These are phyloP conservation scores for Jacana jacana DNA, from an alignment of 2,113 vertebrate species.

Conservation along the genomic window DNA sequence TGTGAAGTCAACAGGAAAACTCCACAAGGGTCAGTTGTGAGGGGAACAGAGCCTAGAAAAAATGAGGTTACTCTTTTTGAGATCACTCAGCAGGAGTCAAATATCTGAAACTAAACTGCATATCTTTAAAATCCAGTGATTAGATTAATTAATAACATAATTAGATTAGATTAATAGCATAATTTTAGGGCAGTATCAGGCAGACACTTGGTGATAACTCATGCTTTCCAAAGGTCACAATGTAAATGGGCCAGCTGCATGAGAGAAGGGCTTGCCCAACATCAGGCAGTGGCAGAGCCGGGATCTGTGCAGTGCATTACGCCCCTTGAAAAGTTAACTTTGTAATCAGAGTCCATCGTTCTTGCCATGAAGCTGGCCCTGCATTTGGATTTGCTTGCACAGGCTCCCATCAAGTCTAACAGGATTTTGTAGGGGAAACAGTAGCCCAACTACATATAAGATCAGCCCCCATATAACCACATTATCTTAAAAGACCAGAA, in stretches of 20 bases:
- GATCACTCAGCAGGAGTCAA: background rate
- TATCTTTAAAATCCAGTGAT: background rate
- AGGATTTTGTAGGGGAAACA: background rate
- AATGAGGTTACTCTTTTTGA: background rate
- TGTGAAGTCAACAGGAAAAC: background rate
- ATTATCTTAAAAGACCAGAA: constrained; percentile 56
- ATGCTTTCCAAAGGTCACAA: background rate
- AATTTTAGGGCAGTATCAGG: background rate
- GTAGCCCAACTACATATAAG: background rate
- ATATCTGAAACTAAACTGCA: background rate
- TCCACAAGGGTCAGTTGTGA: background rate
- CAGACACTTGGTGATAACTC: background rate
- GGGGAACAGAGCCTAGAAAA: background rate
- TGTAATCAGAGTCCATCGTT: background rate
- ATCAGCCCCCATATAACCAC: background rate
- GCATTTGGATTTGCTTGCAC: background rate
- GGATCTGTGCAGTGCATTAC: background rate
- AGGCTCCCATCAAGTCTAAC: background rate
- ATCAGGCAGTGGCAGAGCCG: fast-evolving
- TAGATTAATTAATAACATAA: no score
- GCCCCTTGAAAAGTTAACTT: background rate
- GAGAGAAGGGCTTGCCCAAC: background rate
- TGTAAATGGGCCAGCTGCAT: background rate
- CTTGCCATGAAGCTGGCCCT: background rate
- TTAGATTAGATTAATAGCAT: background rate